Percentiles rank a stretch among this genome's conserved stretches.
Evolutionary conservation across 2,797 vertebrate species (phyloP).

Genomic region (Microcaecilia unicolor): DNA sequence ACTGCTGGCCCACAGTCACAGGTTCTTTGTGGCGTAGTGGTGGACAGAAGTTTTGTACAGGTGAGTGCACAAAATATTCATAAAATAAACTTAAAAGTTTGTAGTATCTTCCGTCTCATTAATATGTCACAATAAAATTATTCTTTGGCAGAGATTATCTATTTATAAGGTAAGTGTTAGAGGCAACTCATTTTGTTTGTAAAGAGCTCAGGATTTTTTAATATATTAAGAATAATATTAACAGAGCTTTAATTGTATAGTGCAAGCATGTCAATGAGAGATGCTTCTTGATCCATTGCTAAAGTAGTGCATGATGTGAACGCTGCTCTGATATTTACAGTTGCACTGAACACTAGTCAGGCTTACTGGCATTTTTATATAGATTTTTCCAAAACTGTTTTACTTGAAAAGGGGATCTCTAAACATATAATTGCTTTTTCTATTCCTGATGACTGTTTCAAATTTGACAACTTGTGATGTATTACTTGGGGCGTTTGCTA

Average conservation of each 20-base stretch:
- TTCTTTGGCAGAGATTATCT: slow-evolving; percentile 71
- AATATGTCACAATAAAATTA: slow-evolving; percentile 52
- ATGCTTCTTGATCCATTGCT: slow-evolving; percentile 22
- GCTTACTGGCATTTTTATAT: too few species aligned
- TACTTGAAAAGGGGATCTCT: too few species aligned
- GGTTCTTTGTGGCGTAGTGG: slow-evolving; percentile 73
- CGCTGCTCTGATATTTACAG: slow-evolving; percentile 19
- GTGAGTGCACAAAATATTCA: slow-evolving; percentile 56
- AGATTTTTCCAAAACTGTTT: too few species aligned
- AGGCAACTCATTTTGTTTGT: slow-evolving; percentile 32
- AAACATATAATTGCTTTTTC: too few species aligned
- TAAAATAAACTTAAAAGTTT: neutral
- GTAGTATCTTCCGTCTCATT: slow-evolving; percentile 30
- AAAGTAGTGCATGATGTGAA: slow-evolving; percentile 39
- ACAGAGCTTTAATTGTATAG: slow-evolving; percentile 22
- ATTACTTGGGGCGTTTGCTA: too few species aligned
- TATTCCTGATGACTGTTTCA: too few species aligned
- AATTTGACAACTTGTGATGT: too few species aligned
- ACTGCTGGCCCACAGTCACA: slow-evolving; percentile 93
- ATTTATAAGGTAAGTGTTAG: slow-evolving; percentile 74
- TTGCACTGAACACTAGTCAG: slow-evolving; percentile 20
- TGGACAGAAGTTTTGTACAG: slow-evolving; percentile 84
- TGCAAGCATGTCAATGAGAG: slow-evolving; percentile 26
- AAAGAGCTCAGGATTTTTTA: slow-evolving; percentile 18
- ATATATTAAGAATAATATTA: slow-evolving; percentile 18